Evolutionary conservation across 1,140 invertebrate species (phyloP), one percentile per base, ranked within the genome.

Genomic region (Pogonomyrmex californicus): DNA sequence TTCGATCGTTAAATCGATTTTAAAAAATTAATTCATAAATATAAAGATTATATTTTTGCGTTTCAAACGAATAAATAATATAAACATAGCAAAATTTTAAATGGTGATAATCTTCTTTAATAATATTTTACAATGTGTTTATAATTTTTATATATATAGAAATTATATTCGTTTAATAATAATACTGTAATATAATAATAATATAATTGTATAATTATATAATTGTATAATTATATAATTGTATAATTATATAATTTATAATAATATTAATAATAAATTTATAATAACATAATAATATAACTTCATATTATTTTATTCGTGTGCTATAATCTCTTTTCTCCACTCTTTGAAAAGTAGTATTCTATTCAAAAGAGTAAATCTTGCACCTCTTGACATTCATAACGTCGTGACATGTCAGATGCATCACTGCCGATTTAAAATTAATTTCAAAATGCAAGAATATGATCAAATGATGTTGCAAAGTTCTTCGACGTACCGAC

Each of bases 361-460:
- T 49, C 23, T 65, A 6, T 77, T 23, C 14, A 49, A 10, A 4
- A 51, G 2, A 51, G 12, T 7, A 14, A 12, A 4, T 56, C 7
- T 49, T 17, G 1, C 9, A 1, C 49, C 44, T 49, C 0, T 0
- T 2, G 41, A 12, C 12, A 41, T 54, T 82, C 10, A 14, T 30
- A 2, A 0, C 44, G 10, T 58, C 17, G 49, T 23, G 10, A 73
- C 41, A 47, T 33, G 14, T 33, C 17, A 58, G 14, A 70, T 82
- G 17, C 1, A 58, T 77, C 62, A 79, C 1, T 58, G 30, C 10
- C 38, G n/a, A 60, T 47, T 62, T 23, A 47, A 81, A 70, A 83
- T 83, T 83, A 83, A 14, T 17, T 38, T 36, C 14, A 30, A 47
- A 82, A 82, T 73, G 54, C 12, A 12, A 23, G 10, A 73, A 82